These are phyloP conservation scores for Ptychochromis oligacanthus DNA, from an alignment of 2,113 vertebrate genomes.

Conservation along the genomic window DNA sequence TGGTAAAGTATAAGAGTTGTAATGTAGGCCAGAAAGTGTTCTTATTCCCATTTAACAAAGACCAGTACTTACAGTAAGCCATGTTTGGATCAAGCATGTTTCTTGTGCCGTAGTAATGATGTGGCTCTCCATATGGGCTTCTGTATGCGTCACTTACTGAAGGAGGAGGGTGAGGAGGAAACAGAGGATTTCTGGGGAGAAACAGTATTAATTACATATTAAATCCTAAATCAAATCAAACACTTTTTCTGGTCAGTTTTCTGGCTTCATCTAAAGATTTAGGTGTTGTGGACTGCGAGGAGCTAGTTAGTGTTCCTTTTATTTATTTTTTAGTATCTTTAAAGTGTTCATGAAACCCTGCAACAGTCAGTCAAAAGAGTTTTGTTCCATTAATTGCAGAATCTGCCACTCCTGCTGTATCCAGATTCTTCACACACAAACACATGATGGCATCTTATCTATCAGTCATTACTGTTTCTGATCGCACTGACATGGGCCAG, in stretches of 20 bases:
- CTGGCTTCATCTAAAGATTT: not conserved
- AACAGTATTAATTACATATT: not conserved
- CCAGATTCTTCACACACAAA: not conserved
- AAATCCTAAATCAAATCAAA: not conserved
- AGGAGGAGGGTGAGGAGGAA: constrained; percentile 79
- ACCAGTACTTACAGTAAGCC: constrained; percentile 83
- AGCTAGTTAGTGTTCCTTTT: not conserved
- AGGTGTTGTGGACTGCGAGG: not conserved
- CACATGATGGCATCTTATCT: not conserved
- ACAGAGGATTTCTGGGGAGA: constrained; percentile 61
- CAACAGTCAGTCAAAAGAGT: not conserved
- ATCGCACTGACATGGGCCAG: not conserved
- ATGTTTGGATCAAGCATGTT: constrained; percentile 85
- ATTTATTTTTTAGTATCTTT: not conserved
- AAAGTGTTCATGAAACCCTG: not conserved
- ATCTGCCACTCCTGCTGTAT: not conserved
- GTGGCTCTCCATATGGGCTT: constrained; percentile 83
- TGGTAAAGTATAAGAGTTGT: not conserved
- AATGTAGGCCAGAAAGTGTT: not conserved
- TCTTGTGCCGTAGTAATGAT: constrained; percentile 83
- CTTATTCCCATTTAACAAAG: not conserved
- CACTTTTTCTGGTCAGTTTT: not conserved
- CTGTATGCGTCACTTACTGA: constrained; percentile 75
- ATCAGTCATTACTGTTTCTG: not conserved
- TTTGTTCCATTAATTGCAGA: not conserved